Evolutionary conservation across 1,140 invertebrate species (phyloP), one percentile per base, ranked within the genome.

Genomic region (Hycleus phaleratus): DNA sequence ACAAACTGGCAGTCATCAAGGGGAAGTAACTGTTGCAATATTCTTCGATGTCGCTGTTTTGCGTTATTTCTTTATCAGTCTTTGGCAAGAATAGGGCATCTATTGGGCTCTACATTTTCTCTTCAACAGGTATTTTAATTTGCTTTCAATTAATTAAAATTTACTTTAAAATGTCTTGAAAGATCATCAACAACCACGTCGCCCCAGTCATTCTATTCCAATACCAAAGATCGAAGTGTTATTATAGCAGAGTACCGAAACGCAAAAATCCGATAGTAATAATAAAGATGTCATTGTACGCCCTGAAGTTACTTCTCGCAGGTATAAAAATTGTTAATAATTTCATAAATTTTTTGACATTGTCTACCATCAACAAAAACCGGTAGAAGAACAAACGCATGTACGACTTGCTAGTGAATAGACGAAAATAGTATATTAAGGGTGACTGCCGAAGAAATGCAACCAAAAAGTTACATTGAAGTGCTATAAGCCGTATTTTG

Each of bases 31-130:
- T n/a, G 84, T 91, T 24, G 94, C 97, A 1, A 97, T 93, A 38
- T 97, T 95, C 71, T 73, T 99, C 25, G 97, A 99, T 75, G 91
- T 99, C 8, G 92, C 94, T 9, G 93, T 97, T 4, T 72, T 99
- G 24, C 81, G 95, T 49, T 98, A 95, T 75, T 80, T 99, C n/a
- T 97, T 98, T 74, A 90, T 96, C 57, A 83, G 90, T 0, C 93
- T 97, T 69, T 99, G 97, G 97, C 86, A 91, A 67, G 95, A 98
- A 74, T 95, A 98, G 75, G 97, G 97, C 1, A 86, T 98, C 26
- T 93, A 89, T 76, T 99, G 97, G 97, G 93, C 92, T 26, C 74
- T 98, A n/a, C 88, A 94, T 72, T 99, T 88, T 76, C 76, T 95
- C 44, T 90, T 91, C 63, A 90, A 93, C 68, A 84, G 92, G 91